A percentile compares a stretch with the other conserved stretches of the same genome.
phyloP scores from a whole-genome alignment of 30 jellyfish, hydroid and myxozoan species.

The Chrysaora quinquecirrha region DNA sequence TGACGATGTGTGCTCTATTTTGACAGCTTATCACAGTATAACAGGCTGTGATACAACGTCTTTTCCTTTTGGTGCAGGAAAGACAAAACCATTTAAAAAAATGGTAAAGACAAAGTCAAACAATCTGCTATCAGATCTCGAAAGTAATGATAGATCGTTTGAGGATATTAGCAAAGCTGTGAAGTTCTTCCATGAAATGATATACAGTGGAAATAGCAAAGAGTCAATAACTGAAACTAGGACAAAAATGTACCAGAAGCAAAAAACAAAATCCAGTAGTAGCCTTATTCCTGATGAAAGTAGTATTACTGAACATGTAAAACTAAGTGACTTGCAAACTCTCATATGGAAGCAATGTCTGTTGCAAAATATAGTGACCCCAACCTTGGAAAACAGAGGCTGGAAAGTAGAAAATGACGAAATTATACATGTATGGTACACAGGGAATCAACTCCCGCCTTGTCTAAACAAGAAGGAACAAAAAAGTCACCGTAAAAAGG shows the following conservation, averaged over 20 bases:
- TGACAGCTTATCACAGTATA: background rate
- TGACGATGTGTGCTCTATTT: background rate
- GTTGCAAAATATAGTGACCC: background rate
- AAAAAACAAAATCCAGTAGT: background rate
- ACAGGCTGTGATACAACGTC: background rate
- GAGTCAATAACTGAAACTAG: background rate
- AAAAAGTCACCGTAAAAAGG: background rate
- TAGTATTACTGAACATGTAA: background rate
- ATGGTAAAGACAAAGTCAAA: background rate
- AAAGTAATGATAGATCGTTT: background rate
- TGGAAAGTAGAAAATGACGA: background rate
- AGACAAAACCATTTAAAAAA: background rate
- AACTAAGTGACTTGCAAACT: background rate
- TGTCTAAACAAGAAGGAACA: background rate
- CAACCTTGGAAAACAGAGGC: conserved; percentile 1
- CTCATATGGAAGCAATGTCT: background rate
- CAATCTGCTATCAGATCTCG: conserved; percentile 1
- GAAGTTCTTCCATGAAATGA: background rate
- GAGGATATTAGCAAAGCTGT: background rate
- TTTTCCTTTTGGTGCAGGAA: background rate
- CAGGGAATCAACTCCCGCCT: conserved; percentile 1
- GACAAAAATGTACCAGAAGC: background rate
- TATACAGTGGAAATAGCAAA: background rate
- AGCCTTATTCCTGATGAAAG: background rate
- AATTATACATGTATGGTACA: background rate